phyloP scores from a whole-genome alignment of 2,113 vertebrate genomes.

The Noturus placidus region DNA sequence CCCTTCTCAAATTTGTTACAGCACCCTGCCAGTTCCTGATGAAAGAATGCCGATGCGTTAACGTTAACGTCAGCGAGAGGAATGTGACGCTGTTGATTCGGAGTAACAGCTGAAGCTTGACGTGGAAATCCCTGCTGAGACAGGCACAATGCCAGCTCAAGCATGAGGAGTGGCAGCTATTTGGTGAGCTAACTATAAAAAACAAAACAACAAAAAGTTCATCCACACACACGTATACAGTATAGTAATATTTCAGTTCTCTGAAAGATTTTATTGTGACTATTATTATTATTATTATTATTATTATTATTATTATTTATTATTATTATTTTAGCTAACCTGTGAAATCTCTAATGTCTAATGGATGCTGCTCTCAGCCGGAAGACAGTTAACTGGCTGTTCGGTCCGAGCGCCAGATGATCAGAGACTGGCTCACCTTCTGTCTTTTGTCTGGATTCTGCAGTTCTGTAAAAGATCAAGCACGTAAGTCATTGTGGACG shows the following conservation, averaged over 20 bases:
- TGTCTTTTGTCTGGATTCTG: background rate
- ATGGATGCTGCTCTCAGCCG: constrained; percentile 6
- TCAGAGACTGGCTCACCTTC: constrained; percentile 14
- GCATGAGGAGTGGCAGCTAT: constrained; percentile 20
- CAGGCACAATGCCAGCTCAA: constrained; percentile 13
- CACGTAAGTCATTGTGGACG: background rate
- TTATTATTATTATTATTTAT: background rate
- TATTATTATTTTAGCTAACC: too few relatives aligned
- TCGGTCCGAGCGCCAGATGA: background rate
- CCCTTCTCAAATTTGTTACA: background rate
- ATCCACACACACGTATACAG: background rate
- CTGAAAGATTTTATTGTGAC: background rate
- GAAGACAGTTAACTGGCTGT: background rate
- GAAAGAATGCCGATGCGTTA: background rate
- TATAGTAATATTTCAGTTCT: background rate
- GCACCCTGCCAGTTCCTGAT: background rate
- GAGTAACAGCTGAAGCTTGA: constrained; percentile 5
- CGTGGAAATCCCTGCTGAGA: constrained; percentile 21
- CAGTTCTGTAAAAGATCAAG: background rate
- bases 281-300: background rate
- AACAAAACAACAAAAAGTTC: background rate
- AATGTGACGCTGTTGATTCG: background rate
- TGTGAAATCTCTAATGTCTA: too few relatives aligned
- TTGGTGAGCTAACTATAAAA: background rate
- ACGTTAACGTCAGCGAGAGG: background rate